Evolutionary conservation across 2,113 vertebrate species (phyloP).

Genomic region (Leptobrachium ailaonicum): DNA sequence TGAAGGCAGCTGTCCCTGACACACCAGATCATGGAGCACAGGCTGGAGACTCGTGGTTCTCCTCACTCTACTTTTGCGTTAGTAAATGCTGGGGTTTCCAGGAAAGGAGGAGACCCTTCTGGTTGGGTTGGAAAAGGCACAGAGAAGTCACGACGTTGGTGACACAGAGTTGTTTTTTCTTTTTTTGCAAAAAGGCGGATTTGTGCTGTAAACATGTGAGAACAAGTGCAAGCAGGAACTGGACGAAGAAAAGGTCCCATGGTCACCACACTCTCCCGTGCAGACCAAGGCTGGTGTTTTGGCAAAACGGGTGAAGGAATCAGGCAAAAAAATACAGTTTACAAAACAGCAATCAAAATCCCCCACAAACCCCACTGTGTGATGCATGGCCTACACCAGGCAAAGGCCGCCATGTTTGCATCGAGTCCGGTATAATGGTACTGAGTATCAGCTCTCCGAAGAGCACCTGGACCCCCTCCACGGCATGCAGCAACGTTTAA

Average conservation of each 20-base stretch:
- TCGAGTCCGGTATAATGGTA: no score
- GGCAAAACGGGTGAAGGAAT: constrained; percentile 12
- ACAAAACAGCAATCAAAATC: no score
- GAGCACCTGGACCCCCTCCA: no score
- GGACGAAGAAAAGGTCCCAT: neutral
- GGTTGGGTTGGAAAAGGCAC: constrained; percentile 26
- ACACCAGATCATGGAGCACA: no score
- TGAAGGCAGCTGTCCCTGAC: no score
- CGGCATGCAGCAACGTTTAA: no score
- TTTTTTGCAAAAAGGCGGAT: constrained; percentile 20
- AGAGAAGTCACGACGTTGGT: constrained; percentile 9
- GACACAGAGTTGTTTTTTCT: neutral
- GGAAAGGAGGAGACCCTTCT: neutral
- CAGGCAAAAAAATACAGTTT: neutral
- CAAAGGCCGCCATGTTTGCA: no score
- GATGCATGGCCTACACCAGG: no score
- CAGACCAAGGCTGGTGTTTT: constrained; percentile 13
- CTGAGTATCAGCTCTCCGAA: no score
- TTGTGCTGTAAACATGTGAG: constrained; percentile 29
- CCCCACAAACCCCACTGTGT: no score
- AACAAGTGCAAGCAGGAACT: neutral
- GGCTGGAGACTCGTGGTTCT: no score
- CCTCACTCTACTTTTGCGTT: no score
- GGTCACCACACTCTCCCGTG: neutral
- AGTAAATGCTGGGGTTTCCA: neutral